Base-by-base conservation (phyloP, 2,888 invertebrate genomes). In the Lamellibrachia columna region DNA sequence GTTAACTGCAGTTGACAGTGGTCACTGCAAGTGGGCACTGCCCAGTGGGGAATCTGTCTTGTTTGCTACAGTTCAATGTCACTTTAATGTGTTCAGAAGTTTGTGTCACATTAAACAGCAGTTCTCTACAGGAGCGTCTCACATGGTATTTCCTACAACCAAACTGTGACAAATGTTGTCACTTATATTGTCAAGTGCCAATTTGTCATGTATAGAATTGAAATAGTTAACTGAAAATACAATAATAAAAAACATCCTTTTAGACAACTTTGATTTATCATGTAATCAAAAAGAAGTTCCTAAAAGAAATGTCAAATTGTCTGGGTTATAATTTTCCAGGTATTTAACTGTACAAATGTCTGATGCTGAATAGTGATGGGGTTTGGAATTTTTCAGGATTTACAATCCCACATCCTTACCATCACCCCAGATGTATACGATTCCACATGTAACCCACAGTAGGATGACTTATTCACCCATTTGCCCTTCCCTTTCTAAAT, bases 41-140 rank as follows among this genome's bases (percentile, higher is more conserved):
- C 75, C 75, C 75, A 75, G 22, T 75, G 75, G 75, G 75, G 22
- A 75, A n/a, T 75, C 22, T 75, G 75, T n/a, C 22, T 15, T 75
- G 75, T 75, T 75, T 75, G 75, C 75, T 75, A 75, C 75, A 75
- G 75, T n/a, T 75, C 75, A 75, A n/a, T 75, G 75, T 75, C 75
- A 75, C n/a, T 75, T 22, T 75, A n/a, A 75, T 75, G 75, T 75
- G 22, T 75, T 75, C 75, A 22, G 75, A 15, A 75, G n/a, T 75
- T 75, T 75, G 75, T 75, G 22, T 75, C 75, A 75, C 75, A 75
- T 75, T n/a, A 75, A 75, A 75, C n/a, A n/a, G 75, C 15, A 75
- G 75, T 22, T 75, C 22, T 22, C 6, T 22, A 22, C 2, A 15
- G n/a, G 75, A 15, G 3, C 11, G 22, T 3, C 40, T 1, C 22